phyloP scores from a whole-genome alignment of 2,113 vertebrate genomes.

The Rhinopithecus roxellana region DNA sequence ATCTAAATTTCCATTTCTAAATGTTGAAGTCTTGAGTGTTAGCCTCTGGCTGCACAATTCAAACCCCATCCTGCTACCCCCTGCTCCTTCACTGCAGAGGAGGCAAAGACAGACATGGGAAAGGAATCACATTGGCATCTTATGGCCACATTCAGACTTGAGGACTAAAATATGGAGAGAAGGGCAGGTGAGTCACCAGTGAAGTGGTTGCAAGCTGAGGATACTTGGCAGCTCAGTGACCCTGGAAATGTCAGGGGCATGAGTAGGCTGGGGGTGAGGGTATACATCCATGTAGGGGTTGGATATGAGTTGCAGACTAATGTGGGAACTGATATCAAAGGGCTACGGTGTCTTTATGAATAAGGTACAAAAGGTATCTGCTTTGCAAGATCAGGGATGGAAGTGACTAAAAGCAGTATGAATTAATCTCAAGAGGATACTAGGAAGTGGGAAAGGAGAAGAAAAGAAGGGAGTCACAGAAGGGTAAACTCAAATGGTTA shows the following conservation, averaged over 20 bases:
- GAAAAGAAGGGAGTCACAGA: not conserved
- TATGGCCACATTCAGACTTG: not conserved
- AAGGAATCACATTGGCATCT: not conserved
- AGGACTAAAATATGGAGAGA: not conserved
- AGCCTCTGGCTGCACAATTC: not conserved
- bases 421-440: not conserved
- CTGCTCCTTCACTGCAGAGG: not conserved
- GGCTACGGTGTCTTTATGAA: not conserved
- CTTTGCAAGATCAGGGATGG: not conserved
- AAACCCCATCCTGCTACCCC: not conserved
- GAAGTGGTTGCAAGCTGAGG: not conserved
- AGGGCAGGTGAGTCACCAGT: not conserved
- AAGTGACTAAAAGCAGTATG: not conserved
- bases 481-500: slow-evolving; percentile 20
- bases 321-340: not conserved
- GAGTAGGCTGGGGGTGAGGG: too few species aligned
- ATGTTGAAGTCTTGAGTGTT: not conserved
- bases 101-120: not conserved
- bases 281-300: not conserved
- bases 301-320: not conserved
- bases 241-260: not conserved
- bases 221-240: not conserved
- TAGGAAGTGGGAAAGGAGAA: not conserved
- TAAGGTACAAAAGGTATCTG: not conserved
- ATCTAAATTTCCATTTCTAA: slow-evolving; percentile 3